These are phyloP conservation scores for Aurelia sp. DNA, from an alignment of 30 jellyfish, hydroid and myxozoan species.

Conservation along the genomic window DNA sequence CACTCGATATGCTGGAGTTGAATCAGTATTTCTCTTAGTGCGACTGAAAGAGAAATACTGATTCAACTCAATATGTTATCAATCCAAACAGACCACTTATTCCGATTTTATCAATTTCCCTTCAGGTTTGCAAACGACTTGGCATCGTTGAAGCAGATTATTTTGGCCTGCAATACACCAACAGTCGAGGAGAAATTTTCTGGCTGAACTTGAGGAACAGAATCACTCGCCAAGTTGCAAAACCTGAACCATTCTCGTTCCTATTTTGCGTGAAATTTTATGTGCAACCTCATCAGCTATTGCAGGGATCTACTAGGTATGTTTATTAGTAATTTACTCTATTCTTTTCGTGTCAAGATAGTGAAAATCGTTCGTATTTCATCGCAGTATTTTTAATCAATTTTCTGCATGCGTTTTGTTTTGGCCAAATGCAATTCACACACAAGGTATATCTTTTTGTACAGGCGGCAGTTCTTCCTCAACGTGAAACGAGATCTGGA, in stretches of 20 bases:
- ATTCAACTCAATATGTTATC: too few relatives aligned
- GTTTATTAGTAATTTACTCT: neutral
- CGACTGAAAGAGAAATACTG: too few relatives aligned
- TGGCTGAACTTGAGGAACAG: conserved; percentile 99
- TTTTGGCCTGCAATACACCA: conserved; percentile 94
- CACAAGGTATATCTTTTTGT: neutral
- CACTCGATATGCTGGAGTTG: too few relatives aligned
- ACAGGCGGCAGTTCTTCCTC: conserved; percentile 92
- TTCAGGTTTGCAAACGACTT: conserved; percentile 87
- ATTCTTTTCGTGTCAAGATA: too few relatives aligned
- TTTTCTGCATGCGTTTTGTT: too few relatives aligned
- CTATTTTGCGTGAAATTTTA: conserved; percentile 92
- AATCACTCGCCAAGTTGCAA: conserved; percentile 79
- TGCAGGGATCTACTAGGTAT: conserved; percentile 96
- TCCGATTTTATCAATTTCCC: too few relatives aligned
- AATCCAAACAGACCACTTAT: too few relatives aligned
- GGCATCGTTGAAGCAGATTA: conserved; percentile 97
- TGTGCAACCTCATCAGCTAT: conserved; percentile 90
- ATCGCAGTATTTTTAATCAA: too few relatives aligned
- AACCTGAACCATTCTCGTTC: conserved; percentile 90
- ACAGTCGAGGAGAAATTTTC: conserved; percentile 82
- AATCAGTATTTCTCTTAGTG: too few relatives aligned
- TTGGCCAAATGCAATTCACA: too few relatives aligned
- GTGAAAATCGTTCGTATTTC: too few relatives aligned
- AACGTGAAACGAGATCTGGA: conserved; percentile 82